These are phyloP conservation scores for Hylomyscus alleni DNA, from an alignment of 2,797 vertebrate species.

Conservation along the genomic window DNA sequence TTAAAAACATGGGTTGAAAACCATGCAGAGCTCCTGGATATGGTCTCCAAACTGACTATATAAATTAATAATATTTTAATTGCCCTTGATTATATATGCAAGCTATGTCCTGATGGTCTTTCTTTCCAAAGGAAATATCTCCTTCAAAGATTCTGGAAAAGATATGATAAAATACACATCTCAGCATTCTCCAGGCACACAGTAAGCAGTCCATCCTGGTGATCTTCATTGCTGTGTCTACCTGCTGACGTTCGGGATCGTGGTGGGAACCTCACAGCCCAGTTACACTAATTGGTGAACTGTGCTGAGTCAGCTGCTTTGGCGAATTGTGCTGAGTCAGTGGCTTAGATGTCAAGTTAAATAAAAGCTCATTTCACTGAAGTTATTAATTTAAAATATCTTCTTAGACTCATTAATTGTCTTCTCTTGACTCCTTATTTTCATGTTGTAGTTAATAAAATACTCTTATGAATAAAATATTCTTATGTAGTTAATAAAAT, in stretches of 20 bases:
- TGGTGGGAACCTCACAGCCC: not conserved
- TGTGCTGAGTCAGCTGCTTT: not conserved
- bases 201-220: not conserved
- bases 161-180: not conserved
- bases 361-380: not conserved
- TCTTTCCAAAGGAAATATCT: conserved; percentile 4
- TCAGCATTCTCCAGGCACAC: not conserved
- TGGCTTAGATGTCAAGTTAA: not conserved
- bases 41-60: not conserved
- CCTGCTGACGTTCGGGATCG: not conserved
- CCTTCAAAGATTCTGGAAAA: conserved; percentile 19
- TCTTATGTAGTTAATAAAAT: conserved; percentile 35
- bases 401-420: not conserved
- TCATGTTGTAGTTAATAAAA: conserved; percentile 39
- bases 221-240: not conserved
- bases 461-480: not conserved
- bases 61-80: conserved; percentile 34
- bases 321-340: not conserved
- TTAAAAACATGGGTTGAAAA: conserved; percentile 7
- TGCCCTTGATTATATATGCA: not conserved
- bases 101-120: not conserved
- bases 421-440: not conserved
- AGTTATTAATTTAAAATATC: conserved; percentile 43
- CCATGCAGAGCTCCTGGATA: not conserved
- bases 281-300: not conserved